phyloP scores from a whole-genome alignment of 37 sponge, comb jelly and placozoan genomes.

The Cladorhizidae sp. region DNA sequence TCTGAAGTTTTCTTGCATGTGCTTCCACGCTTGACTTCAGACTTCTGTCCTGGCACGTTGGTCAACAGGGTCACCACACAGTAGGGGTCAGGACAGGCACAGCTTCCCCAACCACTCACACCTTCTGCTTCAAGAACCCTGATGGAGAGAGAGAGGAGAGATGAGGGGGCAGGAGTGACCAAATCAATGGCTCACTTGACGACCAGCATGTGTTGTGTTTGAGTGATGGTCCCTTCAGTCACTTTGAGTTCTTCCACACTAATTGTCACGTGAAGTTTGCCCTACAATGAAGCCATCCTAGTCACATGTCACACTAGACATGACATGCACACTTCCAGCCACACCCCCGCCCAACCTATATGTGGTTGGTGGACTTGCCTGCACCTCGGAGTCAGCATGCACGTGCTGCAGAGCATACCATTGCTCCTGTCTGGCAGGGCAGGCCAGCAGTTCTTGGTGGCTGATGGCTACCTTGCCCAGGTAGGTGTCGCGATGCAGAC shows the following conservation, averaged over 20 bases:
- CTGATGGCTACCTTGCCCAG: slow-evolving; percentile 58
- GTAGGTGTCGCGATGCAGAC: slow-evolving; percentile 34
- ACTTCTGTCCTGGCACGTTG: slow-evolving; percentile 12
- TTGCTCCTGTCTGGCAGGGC: slow-evolving; percentile 40
- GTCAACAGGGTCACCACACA: slow-evolving; percentile 40
- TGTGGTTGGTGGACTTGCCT: slow-evolving; percentile 36
- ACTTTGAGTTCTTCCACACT: slow-evolving; percentile 11
- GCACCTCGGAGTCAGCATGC: slow-evolving; percentile 74
- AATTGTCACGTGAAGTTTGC: slow-evolving; percentile 26
- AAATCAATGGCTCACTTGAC: slow-evolving; percentile 3
- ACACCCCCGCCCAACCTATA: too few relatives aligned
- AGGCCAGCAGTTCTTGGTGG: slow-evolving; percentile 22
- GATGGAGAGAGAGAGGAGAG: neutral
- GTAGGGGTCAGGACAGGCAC: slow-evolving; percentile 57
- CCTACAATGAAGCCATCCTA: too few relatives aligned
- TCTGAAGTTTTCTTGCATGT: slow-evolving; percentile 42
- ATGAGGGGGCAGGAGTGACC: neutral
- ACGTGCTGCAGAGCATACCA: slow-evolving; percentile 68
- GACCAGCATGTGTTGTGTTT: neutral
- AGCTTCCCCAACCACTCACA: slow-evolving; percentile 33
- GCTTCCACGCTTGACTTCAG: slow-evolving; percentile 42
- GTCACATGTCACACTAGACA: too few relatives aligned
- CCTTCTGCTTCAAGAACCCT: slow-evolving; percentile 47
- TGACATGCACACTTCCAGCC: too few relatives aligned
- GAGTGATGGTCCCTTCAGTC: neutral